phyloP scores from a whole-genome alignment of 2,113 vertebrate genomes.

The Aegotheles bennettii region DNA sequence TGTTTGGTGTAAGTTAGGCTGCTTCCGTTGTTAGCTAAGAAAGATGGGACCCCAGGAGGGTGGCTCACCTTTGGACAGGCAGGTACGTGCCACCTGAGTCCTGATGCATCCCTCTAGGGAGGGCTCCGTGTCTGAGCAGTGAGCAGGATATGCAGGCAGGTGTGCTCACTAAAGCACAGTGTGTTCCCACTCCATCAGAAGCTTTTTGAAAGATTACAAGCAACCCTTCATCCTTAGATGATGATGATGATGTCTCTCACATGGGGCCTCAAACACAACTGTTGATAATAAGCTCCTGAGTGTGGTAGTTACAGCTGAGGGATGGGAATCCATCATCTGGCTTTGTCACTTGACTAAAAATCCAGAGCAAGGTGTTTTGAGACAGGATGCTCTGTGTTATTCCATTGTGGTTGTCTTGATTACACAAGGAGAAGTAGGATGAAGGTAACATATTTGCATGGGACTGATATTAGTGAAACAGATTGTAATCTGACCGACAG shows the following conservation, averaged over 20 bases:
- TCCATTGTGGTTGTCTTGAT: not conserved
- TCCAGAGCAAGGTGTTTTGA: not conserved
- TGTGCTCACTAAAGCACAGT: not conserved
- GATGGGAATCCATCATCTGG: not conserved
- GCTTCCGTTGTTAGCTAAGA: not conserved
- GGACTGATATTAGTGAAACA: not conserved
- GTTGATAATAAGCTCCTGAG: not conserved
- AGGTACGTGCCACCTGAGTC: not conserved
- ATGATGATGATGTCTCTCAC: not conserved
- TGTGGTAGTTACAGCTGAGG: not conserved
- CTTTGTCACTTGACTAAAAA: not conserved
- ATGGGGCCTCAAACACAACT: accelerated
- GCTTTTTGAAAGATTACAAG: not conserved
- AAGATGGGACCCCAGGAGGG: not conserved
- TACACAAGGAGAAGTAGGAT: not conserved
- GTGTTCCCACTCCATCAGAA: not conserved
- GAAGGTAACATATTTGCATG: not conserved
- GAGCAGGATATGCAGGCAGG: not conserved
- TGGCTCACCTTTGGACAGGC: not conserved
- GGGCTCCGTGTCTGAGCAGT: not conserved
- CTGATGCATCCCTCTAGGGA: not conserved
- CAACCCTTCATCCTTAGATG: not conserved
- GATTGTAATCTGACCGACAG: not conserved
- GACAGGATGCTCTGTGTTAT: not conserved
- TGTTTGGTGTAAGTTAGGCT: not conserved